phyloP scores from a whole-genome alignment of 2,113 vertebrate species.

The Tragulus kanchil region DNA sequence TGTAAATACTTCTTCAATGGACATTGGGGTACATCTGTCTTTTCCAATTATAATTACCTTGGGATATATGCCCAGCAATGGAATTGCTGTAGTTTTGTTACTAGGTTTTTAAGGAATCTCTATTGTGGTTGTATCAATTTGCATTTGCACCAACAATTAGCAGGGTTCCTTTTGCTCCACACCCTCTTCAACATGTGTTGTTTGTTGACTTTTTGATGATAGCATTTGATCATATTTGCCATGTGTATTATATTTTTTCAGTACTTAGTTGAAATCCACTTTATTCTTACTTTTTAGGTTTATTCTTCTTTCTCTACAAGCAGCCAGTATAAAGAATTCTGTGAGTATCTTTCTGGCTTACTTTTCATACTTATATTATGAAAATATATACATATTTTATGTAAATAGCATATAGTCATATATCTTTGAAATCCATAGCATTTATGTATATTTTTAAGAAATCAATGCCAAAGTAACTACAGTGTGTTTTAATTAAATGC shows the following conservation, averaged over 20 bases:
- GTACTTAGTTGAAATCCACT: not conserved
- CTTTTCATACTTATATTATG: not conserved
- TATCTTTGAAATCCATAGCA: not conserved
- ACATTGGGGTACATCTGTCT: not conserved
- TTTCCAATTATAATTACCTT: not conserved
- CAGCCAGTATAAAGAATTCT: not conserved
- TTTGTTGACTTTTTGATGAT: not conserved
- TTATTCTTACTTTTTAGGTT: not conserved
- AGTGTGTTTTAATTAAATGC: not conserved
- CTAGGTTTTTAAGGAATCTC: too few species aligned
- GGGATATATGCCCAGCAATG: not conserved
- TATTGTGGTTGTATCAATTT: too few species aligned
- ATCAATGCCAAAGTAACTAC: not conserved
- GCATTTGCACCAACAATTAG: too few species aligned
- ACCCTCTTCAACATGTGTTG: too few species aligned
- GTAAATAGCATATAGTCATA: not conserved
- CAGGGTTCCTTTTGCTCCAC: too few species aligned
- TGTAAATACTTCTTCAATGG: not conserved
- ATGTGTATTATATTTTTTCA: not conserved
- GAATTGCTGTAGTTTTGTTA: too few species aligned
- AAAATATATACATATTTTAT: constrained; percentile 7
- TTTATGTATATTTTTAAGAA: not conserved
- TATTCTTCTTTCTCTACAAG: not conserved
- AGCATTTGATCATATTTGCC: not conserved
- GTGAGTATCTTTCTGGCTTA: not conserved